Evolutionary conservation across 2,797 vertebrate genomes (phyloP).

Genomic region (Melanotaenia trifasciata): DNA sequence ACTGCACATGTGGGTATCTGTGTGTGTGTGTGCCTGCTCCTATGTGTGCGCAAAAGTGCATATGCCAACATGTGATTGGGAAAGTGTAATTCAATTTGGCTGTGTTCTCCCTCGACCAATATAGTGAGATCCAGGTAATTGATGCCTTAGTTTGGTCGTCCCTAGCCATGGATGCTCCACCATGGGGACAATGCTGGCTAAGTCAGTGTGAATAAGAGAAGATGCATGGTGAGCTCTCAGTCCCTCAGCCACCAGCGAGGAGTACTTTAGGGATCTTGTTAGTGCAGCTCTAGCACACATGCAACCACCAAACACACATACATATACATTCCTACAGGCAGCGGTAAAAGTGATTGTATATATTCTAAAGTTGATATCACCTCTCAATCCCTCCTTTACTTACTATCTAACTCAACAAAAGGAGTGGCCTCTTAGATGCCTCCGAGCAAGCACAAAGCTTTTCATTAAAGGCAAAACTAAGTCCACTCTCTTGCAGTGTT

Average conservation of each 20-base stretch:
- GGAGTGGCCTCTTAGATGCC: slow-evolving; percentile 42
- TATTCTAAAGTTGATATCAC: slow-evolving; percentile 36
- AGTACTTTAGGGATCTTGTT: slow-evolving; percentile 77
- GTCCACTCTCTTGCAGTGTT: slow-evolving; percentile 50
- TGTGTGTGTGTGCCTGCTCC: neutral
- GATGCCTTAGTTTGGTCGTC: slow-evolving; percentile 66
- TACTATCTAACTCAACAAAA: slow-evolving; percentile 51
- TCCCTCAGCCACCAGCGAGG: slow-evolving; percentile 47
- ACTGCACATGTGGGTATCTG: neutral
- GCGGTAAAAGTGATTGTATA: slow-evolving; percentile 14
- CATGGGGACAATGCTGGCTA: slow-evolving; percentile 53
- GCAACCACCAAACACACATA: slow-evolving; percentile 15
- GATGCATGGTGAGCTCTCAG: slow-evolving; percentile 51
- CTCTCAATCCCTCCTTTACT: slow-evolving; percentile 24
- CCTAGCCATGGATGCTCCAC: slow-evolving; percentile 44
- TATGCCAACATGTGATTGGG: slow-evolving; percentile 22
- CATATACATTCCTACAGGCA: slow-evolving; percentile 39
- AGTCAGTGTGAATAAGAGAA: slow-evolving; percentile 66
- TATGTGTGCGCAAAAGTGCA: slow-evolving; percentile 1
- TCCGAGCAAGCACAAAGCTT: slow-evolving; percentile 54
- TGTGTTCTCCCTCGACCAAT: slow-evolving; percentile 63
- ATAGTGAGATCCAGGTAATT: slow-evolving; percentile 75
- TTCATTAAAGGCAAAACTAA: slow-evolving; percentile 64
- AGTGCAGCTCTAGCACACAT: slow-evolving; percentile 62
- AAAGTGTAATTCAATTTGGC: slow-evolving; percentile 76